Evolutionary conservation across 1,140 invertebrate genomes (phyloP), one percentile per base, ranked within the genome.

Genomic region (Lineus longissimus): DNA sequence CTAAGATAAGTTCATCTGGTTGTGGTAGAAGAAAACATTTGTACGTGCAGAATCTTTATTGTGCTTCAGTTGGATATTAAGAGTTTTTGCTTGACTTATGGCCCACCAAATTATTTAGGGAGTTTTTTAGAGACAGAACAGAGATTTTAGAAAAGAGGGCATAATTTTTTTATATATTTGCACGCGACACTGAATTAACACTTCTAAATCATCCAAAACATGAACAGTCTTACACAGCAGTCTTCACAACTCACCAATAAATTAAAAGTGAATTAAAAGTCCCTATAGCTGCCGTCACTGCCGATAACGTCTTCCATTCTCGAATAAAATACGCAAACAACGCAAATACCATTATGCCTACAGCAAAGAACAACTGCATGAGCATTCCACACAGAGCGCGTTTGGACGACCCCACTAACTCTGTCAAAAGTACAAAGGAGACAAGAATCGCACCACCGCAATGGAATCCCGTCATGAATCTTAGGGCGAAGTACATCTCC

Each of bases 351-450:
- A 91, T 85, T 65, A 89, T 91, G 30, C 90, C 91, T 23, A 86
- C 70, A 1, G 89, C 89, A 76, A 91, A 92, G 33, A 43, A 33
- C 22, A 67, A 30, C 13, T 61, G 55, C 66, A 86, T 86, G 11
- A 88, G 86, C 29, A 90, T 87, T n/a, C 89, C 90, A 23, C 89
- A 88, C 31, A 89, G 81, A 43, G 87, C 82, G 47, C 91, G 84
- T 68, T 87, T 87, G 40, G 84, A 83, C 0, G 89, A 86, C 0
- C 90, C 89, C 19, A 91, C 88, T 86, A 91, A 88, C 82, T 92
- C 91, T 17, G 65, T 58, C 9, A 43, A 27, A 1, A 55, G 27
- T 23, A 56, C 56, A 41, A 64, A 67, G 23, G 54, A 51, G 33
- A 67, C 62, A 17, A 67, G 55, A 19, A 61, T 58, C 22, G 33